Percentiles rank a stretch among this genome's conserved stretches.
Conservation (phyloP, 2,888 invertebrate species). For the Bimastos eiseni region DNA sequence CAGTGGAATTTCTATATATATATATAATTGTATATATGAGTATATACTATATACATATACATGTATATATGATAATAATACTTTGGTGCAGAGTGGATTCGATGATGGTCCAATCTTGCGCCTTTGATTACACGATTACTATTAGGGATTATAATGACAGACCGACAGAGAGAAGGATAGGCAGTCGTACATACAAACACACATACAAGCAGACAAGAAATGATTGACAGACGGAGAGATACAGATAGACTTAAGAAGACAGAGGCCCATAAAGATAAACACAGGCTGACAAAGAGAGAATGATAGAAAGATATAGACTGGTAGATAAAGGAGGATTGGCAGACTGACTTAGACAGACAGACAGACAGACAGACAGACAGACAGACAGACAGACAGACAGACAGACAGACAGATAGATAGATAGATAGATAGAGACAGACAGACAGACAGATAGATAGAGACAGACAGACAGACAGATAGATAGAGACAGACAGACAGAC, state of each 20-base stretch:
- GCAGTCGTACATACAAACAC: too few species aligned
- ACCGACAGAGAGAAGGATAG: neutral
- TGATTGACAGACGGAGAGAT: too few species aligned
- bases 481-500: too few species aligned
- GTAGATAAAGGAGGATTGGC: neutral
- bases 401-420: neutral
- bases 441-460: neutral
- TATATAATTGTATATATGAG: neutral
- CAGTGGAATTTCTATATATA: neutral
- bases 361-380: neutral
- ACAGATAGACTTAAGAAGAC: too few species aligned
- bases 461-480: neutral
- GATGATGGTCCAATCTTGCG: neutral
- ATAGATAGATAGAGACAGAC: too few species aligned
- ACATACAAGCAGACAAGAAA: too few species aligned
- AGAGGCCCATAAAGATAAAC: too few species aligned
- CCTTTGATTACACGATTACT: neutral
- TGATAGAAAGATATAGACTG: too few species aligned
- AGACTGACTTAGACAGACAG: neutral
- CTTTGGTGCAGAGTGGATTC: neutral
- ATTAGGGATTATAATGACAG: neutral
- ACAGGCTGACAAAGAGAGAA: too few species aligned
- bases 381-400: neutral
- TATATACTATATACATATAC: neutral
- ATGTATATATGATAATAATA: neutral